A percentile compares a stretch with the other conserved stretches of the same genome.
Conservation (phyloP, 1,140 invertebrate species). For the Diorhabda sublineata region DNA sequence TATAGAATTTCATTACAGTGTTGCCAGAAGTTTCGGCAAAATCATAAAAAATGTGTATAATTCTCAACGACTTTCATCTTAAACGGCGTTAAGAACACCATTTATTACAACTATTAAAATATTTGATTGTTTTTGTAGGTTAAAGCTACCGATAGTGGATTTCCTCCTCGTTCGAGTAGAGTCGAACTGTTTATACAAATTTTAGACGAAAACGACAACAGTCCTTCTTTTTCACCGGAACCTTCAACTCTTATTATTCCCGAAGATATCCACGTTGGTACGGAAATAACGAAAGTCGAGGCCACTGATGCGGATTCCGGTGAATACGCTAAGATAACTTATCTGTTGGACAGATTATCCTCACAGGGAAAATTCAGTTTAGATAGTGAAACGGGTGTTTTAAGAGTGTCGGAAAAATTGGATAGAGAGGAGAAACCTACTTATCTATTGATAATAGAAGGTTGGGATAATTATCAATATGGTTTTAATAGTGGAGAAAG, state of each 20-base stretch:
- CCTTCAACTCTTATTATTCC: conserved; percentile 66
- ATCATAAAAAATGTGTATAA: no score
- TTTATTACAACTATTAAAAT: no score
- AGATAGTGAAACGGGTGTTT: conserved; percentile 76
- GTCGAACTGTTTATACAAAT: conserved; percentile 72
- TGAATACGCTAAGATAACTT: conserved; percentile 87
- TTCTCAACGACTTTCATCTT: no score
- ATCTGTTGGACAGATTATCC: conserved; percentile 78
- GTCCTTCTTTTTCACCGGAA: conserved; percentile 75
- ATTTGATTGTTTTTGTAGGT: conserved; percentile 42
- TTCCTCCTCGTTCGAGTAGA: conserved; percentile 64
- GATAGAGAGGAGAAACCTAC: conserved; percentile 74
- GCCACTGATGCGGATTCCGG: conserved; percentile 83
- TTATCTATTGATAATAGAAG: conserved; percentile 83
- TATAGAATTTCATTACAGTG: no score
- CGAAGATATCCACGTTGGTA: conserved; percentile 74
- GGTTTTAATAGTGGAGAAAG: conserved; percentile 86
- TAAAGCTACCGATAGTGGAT: conserved; percentile 77
- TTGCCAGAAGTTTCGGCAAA: no score
- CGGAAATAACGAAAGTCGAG: conserved; percentile 66
- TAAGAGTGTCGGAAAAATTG: conserved; percentile 74
- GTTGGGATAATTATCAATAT: conserved; percentile 93
- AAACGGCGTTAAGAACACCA: no score
- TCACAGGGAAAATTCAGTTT: conserved; percentile 83
- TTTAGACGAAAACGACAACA: conserved; percentile 91